A percentile compares a stretch with the other conserved stretches of the same genome.
Conservation (phyloP, 2,113 vertebrate genomes). For the Mandrillus leucophaeus region DNA sequence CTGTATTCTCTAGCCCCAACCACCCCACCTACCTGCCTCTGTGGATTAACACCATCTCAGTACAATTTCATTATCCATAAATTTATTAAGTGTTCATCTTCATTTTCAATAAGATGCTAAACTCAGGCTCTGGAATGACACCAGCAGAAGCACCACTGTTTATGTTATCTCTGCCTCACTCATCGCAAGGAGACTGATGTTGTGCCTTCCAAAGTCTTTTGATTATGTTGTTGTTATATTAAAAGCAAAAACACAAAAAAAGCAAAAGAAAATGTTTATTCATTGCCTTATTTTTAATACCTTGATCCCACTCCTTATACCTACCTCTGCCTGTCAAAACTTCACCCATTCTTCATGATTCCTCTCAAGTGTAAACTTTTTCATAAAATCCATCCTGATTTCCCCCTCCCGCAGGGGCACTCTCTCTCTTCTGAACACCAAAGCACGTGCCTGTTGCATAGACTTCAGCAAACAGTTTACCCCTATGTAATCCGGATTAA, state of each 20-base stretch:
- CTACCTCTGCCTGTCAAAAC: constrained; percentile 11
- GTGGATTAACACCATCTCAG: background rate
- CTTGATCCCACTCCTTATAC: background rate
- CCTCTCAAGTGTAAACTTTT: background rate
- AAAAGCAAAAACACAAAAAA: background rate
- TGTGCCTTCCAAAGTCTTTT: background rate
- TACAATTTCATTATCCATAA: background rate
- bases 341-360: background rate
- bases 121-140: background rate
- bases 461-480: background rate
- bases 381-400: background rate
- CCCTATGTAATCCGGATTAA: background rate
- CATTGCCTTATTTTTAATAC: background rate
- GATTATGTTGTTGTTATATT: background rate
- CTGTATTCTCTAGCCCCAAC: background rate
- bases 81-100: background rate
- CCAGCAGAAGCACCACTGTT: background rate
- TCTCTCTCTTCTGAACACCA: background rate
- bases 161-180: background rate
- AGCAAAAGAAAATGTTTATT: background rate
- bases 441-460: background rate
- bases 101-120: constrained; percentile 14
- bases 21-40: background rate
- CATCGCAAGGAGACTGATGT: background rate
- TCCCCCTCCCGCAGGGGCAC: background rate